phyloP scores from a whole-genome alignment of 2,797 vertebrate genomes.

The Propithecus perrieri region DNA sequence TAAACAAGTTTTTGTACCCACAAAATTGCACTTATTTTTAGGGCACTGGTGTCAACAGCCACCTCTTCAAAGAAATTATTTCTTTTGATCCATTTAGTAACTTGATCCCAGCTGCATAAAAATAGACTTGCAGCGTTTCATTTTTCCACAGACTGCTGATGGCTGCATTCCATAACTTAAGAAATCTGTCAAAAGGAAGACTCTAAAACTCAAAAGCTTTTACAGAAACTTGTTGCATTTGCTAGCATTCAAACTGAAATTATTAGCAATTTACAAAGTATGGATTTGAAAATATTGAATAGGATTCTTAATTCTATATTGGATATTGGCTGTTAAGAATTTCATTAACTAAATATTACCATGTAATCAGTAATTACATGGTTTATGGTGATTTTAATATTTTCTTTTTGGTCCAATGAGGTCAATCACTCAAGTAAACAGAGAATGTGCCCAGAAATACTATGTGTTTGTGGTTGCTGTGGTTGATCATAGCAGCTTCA shows the following conservation, averaged over 20 bases:
- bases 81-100: slow-evolving; percentile 83
- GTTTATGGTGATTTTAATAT: neutral
- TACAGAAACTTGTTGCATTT: slow-evolving; percentile 65
- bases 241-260: slow-evolving; percentile 27
- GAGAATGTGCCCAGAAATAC: neutral
- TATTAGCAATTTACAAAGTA: slow-evolving; percentile 55
- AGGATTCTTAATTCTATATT: neutral
- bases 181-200: slow-evolving; percentile 65
- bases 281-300: neutral
- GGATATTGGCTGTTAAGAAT: neutral
- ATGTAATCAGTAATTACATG: neutral
- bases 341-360: neutral
- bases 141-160: slow-evolving; percentile 71
- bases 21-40: slow-evolving; percentile 77
- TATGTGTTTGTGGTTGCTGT: neutral
- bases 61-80: slow-evolving; percentile 82
- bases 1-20: slow-evolving; percentile 70
- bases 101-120: slow-evolving; percentile 79
- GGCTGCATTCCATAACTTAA: slow-evolving; percentile 67
- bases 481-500: neutral
- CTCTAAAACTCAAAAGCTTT: slow-evolving; percentile 59
- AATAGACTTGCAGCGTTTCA: slow-evolving; percentile 80
- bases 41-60: slow-evolving; percentile 78
- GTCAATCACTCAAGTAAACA: neutral
- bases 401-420: neutral